Evolutionary conservation across 1,140 invertebrate species (phyloP), one percentile per base, ranked within the genome.

Genomic region (Hylyphantes graminicola): DNA sequence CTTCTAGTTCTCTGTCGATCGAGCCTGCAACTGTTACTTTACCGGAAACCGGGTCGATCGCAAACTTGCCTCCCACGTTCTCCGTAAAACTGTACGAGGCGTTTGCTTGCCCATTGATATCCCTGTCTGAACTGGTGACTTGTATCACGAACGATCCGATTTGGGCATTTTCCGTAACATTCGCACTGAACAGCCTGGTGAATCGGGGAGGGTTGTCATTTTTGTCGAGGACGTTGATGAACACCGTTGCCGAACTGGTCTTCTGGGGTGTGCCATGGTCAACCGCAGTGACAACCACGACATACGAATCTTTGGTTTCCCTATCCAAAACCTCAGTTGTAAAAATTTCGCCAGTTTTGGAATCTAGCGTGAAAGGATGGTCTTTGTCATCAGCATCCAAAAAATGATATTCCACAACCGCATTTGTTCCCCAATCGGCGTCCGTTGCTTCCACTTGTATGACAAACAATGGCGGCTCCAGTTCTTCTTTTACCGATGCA

Each of bases 131-230:
- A 88, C 95, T 97, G 5, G 96, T 98, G 0, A 99, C 94, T 88
- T 93, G 93, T 73, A 98, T 95, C 0, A 99, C 95, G 89, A 98
- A 97, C 2, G 95, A 94, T 5, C 96, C 97, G 63, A 97, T 93
- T 86, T 96, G 94, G 0, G 95, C 93, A 90, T 99, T 98, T 91
- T 99, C 98, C 0, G 96, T 97, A 0, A 99, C 96, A 88, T 97
- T 97, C 0, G 96, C 95, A 87, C 94, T 96, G 89, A 97, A 98
- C 0, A 98, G 90, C 68, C 96, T 90, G 0, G 96, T 97, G 89
- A 99, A 99, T 85, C 94, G 92, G 0, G 97, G 97, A 11, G 96
- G 95, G 89, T 98, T 97, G 89, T 99, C 97, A 90, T 99, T 98
- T 89, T 96, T 96, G 88, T 98, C 96, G 17, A 94, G 88, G 15